Evolutionary conservation across 2,113 vertebrate genomes (phyloP).

Genomic region (Ceyx margarethae): DNA sequence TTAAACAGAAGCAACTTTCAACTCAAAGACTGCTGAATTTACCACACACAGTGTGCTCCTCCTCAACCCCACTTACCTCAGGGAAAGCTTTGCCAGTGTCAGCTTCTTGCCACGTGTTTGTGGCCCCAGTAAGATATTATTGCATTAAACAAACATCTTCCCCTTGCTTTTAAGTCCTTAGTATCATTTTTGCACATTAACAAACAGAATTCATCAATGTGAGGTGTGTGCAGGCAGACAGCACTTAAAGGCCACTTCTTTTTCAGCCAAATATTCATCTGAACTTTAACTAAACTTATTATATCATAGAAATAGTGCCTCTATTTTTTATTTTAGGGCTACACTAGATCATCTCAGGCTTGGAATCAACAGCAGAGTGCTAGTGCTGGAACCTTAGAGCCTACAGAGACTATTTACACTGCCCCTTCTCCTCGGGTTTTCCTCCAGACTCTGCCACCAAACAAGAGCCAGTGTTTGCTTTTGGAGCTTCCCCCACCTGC

Average conservation of each 20-base stretch:
- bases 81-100: background rate
- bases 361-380: background rate
- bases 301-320: background rate
- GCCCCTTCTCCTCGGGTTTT: background rate
- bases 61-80: background rate
- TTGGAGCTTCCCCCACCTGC: background rate
- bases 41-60: accelerated
- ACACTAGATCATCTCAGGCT: background rate
- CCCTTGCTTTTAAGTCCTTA: background rate
- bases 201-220: background rate
- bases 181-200: background rate
- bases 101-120: background rate
- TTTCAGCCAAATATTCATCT: background rate
- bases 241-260: background rate
- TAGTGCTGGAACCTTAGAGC: background rate
- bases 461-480: background rate
- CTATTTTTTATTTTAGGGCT: background rate
- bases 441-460: background rate
- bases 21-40: background rate
- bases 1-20: background rate
- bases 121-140: background rate
- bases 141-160: background rate
- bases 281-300: background rate
- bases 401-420: background rate
- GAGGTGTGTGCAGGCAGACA: background rate